Percentiles rank a stretch among this genome's conserved stretches.
Conservation (phyloP, 2,888 invertebrate genomes). For the Thumatha senex region DNA sequence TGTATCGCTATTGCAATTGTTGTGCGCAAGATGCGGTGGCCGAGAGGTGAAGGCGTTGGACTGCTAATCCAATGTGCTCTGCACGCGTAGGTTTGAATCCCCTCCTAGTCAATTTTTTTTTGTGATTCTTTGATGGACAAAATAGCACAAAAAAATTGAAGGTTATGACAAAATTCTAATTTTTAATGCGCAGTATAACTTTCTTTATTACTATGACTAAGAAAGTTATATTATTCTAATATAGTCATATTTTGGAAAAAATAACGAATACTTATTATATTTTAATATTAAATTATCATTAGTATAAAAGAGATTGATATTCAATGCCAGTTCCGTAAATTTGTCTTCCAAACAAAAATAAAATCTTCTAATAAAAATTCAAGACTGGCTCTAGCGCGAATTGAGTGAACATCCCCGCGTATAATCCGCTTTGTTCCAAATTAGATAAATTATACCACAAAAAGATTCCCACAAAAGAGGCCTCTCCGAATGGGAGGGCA, state of each 20-base stretch:
- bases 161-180: no score
- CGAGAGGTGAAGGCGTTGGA: conserved; percentile 94
- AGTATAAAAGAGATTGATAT: conserved; percentile 10
- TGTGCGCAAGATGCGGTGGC: conserved; percentile 87
- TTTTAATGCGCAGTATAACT: no score
- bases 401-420: conserved; percentile 51
- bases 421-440: conserved; percentile 71
- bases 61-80: conserved; percentile 94
- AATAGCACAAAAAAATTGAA: no score
- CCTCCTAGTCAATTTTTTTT: conserved; percentile 86
- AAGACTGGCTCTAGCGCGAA: conserved; percentile 35
- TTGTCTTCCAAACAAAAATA: conserved; percentile 20
- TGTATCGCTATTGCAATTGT: no score
- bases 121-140: no score
- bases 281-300: conserved; percentile 22
- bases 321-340: conserved; percentile 10
- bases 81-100: conserved; percentile 93
- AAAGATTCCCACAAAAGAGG: conserved; percentile 66
- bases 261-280: no score
- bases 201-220: no score
- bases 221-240: no score
- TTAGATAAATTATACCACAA: conserved; percentile 76
- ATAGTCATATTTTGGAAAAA: no score
- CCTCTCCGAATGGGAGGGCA: conserved; percentile 56
- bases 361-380: conserved; percentile 32